Evolutionary conservation across 35 echinoderm and acorn worm species (phyloP).

Genomic region (Hemicentrotus pulcherrimus): DNA sequence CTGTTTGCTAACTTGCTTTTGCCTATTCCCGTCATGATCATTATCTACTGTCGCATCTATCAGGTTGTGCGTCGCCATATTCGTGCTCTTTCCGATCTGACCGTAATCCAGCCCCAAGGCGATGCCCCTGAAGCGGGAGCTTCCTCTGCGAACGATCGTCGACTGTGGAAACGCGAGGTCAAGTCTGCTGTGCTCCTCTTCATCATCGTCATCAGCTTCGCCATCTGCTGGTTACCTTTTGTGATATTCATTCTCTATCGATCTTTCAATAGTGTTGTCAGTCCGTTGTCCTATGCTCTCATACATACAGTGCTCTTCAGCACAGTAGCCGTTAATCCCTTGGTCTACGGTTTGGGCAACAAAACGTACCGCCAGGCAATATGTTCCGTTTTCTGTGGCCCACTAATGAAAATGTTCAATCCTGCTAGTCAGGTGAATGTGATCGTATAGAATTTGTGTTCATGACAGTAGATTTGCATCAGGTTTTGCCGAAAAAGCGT

Average conservation of each 20-base stretch:
- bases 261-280: background rate
- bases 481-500: too few species aligned
- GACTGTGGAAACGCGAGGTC: background rate
- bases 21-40: constrained; percentile 9
- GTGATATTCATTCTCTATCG: background rate
- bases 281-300: background rate
- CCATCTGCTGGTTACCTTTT: background rate
- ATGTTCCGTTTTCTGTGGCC: background rate
- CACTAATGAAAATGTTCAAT: background rate
- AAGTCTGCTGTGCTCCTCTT: constrained; percentile 3
- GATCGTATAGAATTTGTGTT: background rate
- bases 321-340: background rate
- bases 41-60: constrained; percentile 29
- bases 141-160: background rate
- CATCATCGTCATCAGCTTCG: background rate
- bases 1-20: background rate
- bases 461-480: too few species aligned
- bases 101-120: background rate
- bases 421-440: background rate
- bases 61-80: background rate
- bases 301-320: background rate
- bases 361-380: background rate
- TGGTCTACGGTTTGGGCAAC: constrained; percentile 9
- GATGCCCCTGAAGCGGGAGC: background rate
- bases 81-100: background rate